Percentiles rank a stretch among this genome's conserved stretches.
Conservation (phyloP, 2,888 invertebrate genomes). For the Taenaris catops region DNA sequence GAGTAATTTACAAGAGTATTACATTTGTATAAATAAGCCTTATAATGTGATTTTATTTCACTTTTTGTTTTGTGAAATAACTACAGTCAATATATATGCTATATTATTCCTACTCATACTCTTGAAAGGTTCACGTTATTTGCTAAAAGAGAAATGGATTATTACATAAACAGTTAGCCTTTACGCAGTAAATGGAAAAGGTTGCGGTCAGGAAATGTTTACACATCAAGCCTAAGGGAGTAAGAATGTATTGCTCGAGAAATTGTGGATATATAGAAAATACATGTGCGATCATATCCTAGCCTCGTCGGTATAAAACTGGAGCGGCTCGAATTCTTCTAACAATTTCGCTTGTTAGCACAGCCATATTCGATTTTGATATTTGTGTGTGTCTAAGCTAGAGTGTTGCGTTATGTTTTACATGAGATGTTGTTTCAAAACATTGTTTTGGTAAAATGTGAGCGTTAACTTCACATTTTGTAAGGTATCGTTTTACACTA, state of each 20-base stretch:
- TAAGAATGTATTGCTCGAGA: constrained; percentile 12
- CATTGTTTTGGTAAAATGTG: too few species aligned
- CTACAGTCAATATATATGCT: too few species aligned
- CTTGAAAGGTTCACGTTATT: too few species aligned
- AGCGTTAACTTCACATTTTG: too few species aligned
- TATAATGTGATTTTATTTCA: too few species aligned
- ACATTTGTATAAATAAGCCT: too few species aligned
- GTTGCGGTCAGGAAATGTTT: constrained; percentile 16
- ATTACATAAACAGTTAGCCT: constrained; percentile 3
- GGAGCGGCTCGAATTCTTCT: constrained; percentile 1
- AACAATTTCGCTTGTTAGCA: constrained; percentile 1
- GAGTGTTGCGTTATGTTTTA: neutral
- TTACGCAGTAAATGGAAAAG: constrained; percentile 10
- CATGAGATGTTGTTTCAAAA: too few species aligned
- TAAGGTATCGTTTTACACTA: too few species aligned
- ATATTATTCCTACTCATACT: too few species aligned
- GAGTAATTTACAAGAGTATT: too few species aligned
- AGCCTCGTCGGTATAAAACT: neutral
- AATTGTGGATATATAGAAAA: constrained; percentile 9
- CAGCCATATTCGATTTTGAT: neutral
- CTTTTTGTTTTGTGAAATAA: too few species aligned
- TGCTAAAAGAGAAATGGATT: too few species aligned
- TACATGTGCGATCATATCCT: constrained; percentile 1
- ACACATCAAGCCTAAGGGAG: constrained; percentile 12
- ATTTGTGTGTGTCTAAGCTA: neutral